A percentile compares a stretch with the other conserved stretches of the same genome.
These are phyloP conservation scores for Callitettix versicolor DNA, from an alignment of 1,140 invertebrate species.

Conservation along the genomic window DNA sequence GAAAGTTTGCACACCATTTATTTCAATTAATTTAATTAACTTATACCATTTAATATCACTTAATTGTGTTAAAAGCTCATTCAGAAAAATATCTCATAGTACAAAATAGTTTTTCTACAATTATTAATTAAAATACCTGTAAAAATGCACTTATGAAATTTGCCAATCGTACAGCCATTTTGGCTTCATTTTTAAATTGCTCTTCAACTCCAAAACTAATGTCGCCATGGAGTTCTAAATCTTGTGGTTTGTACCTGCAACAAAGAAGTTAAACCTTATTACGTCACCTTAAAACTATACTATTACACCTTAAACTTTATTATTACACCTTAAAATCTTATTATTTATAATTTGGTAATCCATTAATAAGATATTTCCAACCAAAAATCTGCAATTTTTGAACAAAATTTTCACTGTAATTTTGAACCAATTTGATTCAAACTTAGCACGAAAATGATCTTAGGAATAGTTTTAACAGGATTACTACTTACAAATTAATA, in stretches of 20 bases:
- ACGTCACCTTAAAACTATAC: background rate
- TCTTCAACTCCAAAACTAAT: conserved; percentile 73
- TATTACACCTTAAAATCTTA: background rate
- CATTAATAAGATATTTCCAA: no score
- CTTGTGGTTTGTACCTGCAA: conserved; percentile 54
- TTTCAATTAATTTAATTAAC: no score
- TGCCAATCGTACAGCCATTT: conserved; percentile 85
- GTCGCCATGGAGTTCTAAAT: conserved; percentile 69
- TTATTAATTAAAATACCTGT: conserved; percentile 65
- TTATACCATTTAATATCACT: no score
- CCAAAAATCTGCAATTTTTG: no score
- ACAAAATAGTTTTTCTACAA: no score
- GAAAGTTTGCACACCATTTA: no score
- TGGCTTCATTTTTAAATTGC: conserved; percentile 88
- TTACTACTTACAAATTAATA: no score
- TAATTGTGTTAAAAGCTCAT: no score
- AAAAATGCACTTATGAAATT: conserved; percentile 92
- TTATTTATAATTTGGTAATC: background rate
- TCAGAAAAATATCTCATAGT: no score
- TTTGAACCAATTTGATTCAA: no score
- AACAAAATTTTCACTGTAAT: background rate
- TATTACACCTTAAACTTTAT: background rate
- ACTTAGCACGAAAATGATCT: no score
- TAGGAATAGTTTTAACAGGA: no score
- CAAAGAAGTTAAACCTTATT: conserved; percentile 12